Evolutionary conservation across 2,113 vertebrate species (phyloP).

Genomic region (Cyphomyrus discorhynchus): DNA sequence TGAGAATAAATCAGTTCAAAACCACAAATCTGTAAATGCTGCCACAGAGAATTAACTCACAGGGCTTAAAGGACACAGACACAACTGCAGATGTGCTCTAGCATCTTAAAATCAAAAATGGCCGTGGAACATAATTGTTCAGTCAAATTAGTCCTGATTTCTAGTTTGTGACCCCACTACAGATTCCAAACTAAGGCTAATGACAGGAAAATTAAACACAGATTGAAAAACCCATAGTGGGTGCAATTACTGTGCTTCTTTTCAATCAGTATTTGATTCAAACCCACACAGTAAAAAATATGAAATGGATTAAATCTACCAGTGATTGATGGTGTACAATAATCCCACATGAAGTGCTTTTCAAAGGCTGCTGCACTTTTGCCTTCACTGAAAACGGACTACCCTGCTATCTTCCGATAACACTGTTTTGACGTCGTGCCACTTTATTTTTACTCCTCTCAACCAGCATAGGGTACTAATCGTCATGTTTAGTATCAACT

Average conservation of each 20-base stretch:
- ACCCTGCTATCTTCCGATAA: not conserved
- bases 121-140: not conserved
- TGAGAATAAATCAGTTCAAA: not conserved
- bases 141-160: not conserved
- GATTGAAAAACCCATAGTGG: not conserved
- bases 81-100: not conserved
- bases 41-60: not conserved
- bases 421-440: not conserved
- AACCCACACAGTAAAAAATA: not conserved
- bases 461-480: not conserved
- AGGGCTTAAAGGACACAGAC: not conserved
- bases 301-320: not conserved
- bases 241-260: not conserved
- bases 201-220: not conserved
- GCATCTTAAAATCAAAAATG: not conserved
- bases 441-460: not conserved
- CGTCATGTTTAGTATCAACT: not conserved
- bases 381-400: not conserved
- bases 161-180: not conserved
- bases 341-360: not conserved
- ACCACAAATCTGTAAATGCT: not conserved
- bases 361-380: not conserved
- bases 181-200: not conserved
- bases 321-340: not conserved
- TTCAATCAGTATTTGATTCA: not conserved